phyloP scores from a whole-genome alignment of 1,140 invertebrate genomes.

The Vanessa tameamea region DNA sequence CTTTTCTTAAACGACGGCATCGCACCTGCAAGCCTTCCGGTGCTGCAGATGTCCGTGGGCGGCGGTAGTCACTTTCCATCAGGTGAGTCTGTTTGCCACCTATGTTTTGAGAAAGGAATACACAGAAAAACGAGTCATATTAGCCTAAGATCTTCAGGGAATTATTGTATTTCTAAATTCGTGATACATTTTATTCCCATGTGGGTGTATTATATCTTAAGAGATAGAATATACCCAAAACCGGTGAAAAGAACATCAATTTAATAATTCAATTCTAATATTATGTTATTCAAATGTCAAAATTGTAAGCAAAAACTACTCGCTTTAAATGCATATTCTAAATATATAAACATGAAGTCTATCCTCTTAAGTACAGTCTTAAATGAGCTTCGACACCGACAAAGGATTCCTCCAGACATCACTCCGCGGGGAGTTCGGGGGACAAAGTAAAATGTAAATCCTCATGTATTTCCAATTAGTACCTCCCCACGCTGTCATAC shows the following conservation, averaged over 20 bases:
- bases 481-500: slow-evolving; percentile 45
- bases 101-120: too few relatives aligned
- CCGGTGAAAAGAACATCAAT: neutral
- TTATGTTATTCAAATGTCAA: neutral
- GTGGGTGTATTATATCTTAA: too few relatives aligned
- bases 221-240: too few relatives aligned
- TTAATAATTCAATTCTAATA: neutral
- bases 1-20: too few relatives aligned
- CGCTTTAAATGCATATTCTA: slow-evolving; percentile 17
- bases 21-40: too few relatives aligned
- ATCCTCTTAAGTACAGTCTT: slow-evolving; percentile 24
- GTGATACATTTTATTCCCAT: too few relatives aligned
- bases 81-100: too few relatives aligned
- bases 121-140: too few relatives aligned
- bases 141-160: too few relatives aligned
- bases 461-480: slow-evolving; percentile 77
- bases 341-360: slow-evolving; percentile 13
- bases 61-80: too few relatives aligned
- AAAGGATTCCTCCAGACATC: slow-evolving; percentile 58
- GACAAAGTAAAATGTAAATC: slow-evolving; percentile 77
- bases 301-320: neutral
- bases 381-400: slow-evolving; percentile 43
- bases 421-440: slow-evolving; percentile 50
- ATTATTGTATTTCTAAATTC: too few relatives aligned
- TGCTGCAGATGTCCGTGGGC: too few relatives aligned